phyloP scores from a whole-genome alignment of 2,113 vertebrate species.

The Clarias macrocephalus region DNA sequence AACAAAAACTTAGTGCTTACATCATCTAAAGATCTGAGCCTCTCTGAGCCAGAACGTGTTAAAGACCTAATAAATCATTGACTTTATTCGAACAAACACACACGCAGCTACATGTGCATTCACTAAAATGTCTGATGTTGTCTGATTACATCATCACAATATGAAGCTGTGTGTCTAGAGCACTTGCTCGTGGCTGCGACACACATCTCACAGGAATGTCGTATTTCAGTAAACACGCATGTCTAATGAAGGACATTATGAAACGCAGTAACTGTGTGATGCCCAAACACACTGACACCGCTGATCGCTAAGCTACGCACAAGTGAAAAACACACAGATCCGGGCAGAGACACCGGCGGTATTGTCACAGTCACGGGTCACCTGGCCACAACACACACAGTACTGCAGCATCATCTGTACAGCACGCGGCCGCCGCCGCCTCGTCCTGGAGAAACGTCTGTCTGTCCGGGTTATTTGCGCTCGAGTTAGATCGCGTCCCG shows the following conservation, averaged over 20 bases:
- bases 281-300: slow-evolving; percentile 15
- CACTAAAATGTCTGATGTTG: slow-evolving; percentile 1
- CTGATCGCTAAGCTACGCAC: background rate
- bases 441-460: background rate
- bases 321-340: slow-evolving; percentile 3
- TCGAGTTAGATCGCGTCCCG: background rate
- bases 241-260: slow-evolving; percentile 5
- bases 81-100: background rate
- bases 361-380: slow-evolving; percentile 37
- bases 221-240: background rate
- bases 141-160: slow-evolving; percentile 1
- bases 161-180: background rate
- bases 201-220: slow-evolving; percentile 10
- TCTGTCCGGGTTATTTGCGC: slow-evolving; percentile 1
- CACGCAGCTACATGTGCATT: slow-evolving; percentile 24
- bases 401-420: slow-evolving; percentile 36
- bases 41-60: background rate
- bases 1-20: background rate
- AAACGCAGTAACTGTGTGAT: background rate
- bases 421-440: background rate
- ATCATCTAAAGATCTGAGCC: background rate
- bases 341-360: slow-evolving; percentile 17
- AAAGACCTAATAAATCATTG: background rate
- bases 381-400: slow-evolving; percentile 10
- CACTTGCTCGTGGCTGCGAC: slow-evolving; percentile 9